phyloP scores from a whole-genome alignment of 2,113 vertebrate species.

The Rafetus swinhoei region DNA sequence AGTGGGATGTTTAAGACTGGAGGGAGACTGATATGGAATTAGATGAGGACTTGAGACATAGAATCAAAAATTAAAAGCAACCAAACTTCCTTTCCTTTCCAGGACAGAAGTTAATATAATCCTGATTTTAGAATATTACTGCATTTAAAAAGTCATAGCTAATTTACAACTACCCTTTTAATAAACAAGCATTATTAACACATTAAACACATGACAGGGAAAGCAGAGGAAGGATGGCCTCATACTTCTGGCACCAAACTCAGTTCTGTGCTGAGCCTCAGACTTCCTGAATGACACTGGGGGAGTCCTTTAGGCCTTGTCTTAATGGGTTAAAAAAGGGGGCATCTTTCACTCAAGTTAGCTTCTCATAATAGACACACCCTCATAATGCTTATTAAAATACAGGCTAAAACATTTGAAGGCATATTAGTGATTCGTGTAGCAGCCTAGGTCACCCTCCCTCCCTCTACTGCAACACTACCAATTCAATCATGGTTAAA shows the following conservation, averaged over 20 bases:
- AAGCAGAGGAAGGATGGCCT: conserved; percentile 17
- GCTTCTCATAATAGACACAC: background rate
- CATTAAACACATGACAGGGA: background rate
- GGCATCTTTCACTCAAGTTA: background rate
- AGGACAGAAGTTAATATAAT: background rate
- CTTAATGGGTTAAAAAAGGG: accelerated
- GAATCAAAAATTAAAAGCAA: background rate
- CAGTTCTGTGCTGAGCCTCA: conserved; percentile 1
- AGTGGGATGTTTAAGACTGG: conserved; percentile 45
- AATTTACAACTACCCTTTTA: background rate
- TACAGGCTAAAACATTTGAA: background rate
- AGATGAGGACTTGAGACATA: conserved; percentile 28
- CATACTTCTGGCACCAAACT: conserved; percentile 1
- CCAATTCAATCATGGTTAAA: background rate
- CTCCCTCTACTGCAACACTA: background rate
- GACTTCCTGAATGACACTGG: background rate
- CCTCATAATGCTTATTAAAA: background rate
- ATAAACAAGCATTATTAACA: accelerated
- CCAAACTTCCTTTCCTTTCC: background rate
- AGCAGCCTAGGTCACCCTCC: background rate
- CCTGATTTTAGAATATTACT: background rate
- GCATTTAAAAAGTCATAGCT: background rate
- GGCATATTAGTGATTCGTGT: background rate
- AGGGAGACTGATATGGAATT: conserved; percentile 38
- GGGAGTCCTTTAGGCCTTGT: accelerated